Evolutionary conservation across 1,140 invertebrate genomes (phyloP).

Genomic region (Conus ventricosus): DNA sequence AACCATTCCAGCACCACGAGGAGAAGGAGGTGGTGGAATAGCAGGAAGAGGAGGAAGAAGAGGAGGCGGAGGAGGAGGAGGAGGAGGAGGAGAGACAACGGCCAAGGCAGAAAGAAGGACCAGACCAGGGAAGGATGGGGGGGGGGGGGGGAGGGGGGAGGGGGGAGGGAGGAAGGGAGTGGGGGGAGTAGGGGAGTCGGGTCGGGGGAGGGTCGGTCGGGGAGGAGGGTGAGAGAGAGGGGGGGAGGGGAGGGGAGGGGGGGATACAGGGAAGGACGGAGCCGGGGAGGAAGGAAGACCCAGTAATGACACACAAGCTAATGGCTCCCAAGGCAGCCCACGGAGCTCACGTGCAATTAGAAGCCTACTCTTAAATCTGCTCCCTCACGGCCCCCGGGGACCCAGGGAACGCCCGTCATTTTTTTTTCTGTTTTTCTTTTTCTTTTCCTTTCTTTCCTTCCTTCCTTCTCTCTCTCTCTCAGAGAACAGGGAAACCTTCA

Average conservation of each 20-base stretch:
- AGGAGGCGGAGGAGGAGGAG: too few relatives aligned
- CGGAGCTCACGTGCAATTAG: conserved; percentile 21
- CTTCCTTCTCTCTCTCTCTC: background rate
- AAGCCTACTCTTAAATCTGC: conserved; percentile 27
- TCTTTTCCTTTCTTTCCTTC: background rate
- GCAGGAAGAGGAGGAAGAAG: too few relatives aligned
- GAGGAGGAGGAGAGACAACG: too few relatives aligned
- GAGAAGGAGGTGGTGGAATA: too few relatives aligned
- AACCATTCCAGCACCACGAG: too few relatives aligned
- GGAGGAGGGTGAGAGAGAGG: background rate
- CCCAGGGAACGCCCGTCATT: background rate
- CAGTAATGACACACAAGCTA: conserved; percentile 22
- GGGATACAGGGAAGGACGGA: background rate
- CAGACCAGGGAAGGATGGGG: too few relatives aligned
- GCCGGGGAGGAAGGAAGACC: background rate
- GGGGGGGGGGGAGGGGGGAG: too few relatives aligned
- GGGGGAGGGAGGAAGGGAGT: too few relatives aligned
- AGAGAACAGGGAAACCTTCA: too few relatives aligned
- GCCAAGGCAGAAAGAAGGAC: too few relatives aligned
- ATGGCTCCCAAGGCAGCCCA: conserved; percentile 13
- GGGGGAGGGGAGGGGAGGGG: background rate
- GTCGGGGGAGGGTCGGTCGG: background rate
- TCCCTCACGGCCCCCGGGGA: background rate
- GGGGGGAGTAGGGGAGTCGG: background rate
- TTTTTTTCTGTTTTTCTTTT: background rate